phyloP scores from a whole-genome alignment of 2,113 vertebrate genomes.

The Platichthys flesus region DNA sequence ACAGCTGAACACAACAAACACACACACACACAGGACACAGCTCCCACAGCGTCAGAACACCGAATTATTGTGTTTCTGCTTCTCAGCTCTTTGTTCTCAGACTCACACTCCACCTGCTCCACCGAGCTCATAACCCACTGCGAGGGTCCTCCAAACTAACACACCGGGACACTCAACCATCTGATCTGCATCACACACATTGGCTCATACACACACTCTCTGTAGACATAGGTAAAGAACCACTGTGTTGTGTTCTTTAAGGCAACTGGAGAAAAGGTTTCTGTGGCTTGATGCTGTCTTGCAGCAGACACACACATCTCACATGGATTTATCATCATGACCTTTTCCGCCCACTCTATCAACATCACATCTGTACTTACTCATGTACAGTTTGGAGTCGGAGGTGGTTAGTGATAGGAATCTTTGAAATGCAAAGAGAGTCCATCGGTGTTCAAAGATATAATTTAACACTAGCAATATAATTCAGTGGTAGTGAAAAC shows the following conservation, averaged over 20 bases:
- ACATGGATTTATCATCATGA: background rate
- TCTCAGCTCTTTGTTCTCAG: background rate
- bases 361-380: background rate
- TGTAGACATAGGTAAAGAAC: slow-evolving; percentile 22
- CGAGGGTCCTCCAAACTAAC: slow-evolving; percentile 2
- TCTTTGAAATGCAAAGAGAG: background rate
- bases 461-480: background rate
- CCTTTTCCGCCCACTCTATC: background rate
- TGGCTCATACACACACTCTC: slow-evolving; percentile 18
- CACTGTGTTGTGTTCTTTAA: slow-evolving; percentile 58
- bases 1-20: slow-evolving; percentile 1
- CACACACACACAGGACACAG: background rate
- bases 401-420: background rate
- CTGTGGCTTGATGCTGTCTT: slow-evolving; percentile 53
- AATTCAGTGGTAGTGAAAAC: background rate
- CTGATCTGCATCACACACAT: slow-evolving; percentile 14
- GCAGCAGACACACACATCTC: slow-evolving; percentile 52
- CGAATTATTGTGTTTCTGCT: background rate
- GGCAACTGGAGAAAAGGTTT: slow-evolving; percentile 73
- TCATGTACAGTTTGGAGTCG: background rate
- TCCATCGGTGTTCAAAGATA: background rate
- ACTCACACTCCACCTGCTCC: background rate
- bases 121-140: background rate
- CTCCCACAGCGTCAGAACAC: background rate
- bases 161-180: background rate